Base-by-base conservation (phyloP, 2,797 vertebrate species). In the Leucoraja ocellata region DNA sequence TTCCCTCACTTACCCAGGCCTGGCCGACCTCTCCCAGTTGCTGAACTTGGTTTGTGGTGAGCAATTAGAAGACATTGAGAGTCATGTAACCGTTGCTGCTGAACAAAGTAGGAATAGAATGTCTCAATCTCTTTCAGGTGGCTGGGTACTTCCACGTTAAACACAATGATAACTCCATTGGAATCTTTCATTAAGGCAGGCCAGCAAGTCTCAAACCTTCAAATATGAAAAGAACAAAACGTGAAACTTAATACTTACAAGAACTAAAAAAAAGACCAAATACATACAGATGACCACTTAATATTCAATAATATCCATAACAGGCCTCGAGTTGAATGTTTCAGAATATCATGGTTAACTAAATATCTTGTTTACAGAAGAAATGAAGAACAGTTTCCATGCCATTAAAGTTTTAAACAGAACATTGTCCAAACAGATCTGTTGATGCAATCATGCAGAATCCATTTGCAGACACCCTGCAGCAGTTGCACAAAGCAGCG, bases 121-220 rank as follows among this genome's bases (percentile, higher is more conserved):
- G 95, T 97, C 94, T 99, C 98, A 0, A 98, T 96, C 96, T 99
- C 98, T 94, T 97, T 98, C 80, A 98, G 95, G 95, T 99, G 98
- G 96, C 97, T 98, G 21, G 98, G 98, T 94, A 98, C 95, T 7
- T 99, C 97, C 0, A 98, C 97, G 92, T 98, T 99, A 96, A 99
- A 99, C 94, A 99, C 91, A 0, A 99, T 97, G 93, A 98, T 96
- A 63, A 99, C 97, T 0, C 99, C 98, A 0, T 97, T 97, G 78
- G 96, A 96, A 93, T 99, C 98, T 94, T 98, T 98, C 96, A 98
- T 97, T 94, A 99, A 94, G 73, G 98, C 97, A n/a, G 98, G 98
- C 99, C 99, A 99, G 96, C 98, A 99, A 0, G 97, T 97, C 93
- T 99, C 99, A 95, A 98, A 98, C 95, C 99, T 99, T 93, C 74